A percentile compares a stretch with the other conserved stretches of the same genome.
These are phyloP conservation scores for Gastrophryne carolinensis DNA, from an alignment of 2,797 vertebrate genomes.

Conservation along the genomic window DNA sequence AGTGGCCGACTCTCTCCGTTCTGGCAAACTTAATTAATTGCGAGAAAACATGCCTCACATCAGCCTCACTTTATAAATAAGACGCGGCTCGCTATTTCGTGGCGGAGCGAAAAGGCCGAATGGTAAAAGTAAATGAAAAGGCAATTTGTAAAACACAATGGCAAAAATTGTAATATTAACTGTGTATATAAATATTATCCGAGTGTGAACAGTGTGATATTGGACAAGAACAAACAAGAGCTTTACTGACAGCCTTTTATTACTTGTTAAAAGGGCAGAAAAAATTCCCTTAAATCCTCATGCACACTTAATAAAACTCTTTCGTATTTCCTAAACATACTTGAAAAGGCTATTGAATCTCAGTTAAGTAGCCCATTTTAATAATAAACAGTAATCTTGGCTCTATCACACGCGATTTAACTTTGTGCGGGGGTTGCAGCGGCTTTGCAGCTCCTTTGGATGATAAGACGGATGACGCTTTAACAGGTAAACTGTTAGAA, in stretches of 20 bases:
- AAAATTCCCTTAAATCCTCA: neutral
- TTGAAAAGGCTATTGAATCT: slow-evolving; percentile 28
- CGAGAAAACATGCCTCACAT: neutral
- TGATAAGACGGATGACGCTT: slow-evolving; percentile 16
- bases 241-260: slow-evolving; percentile 31
- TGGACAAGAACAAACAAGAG: slow-evolving; percentile 19
- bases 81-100: neutral
- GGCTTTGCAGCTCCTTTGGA: neutral
- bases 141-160: slow-evolving; percentile 24
- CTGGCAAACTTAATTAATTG: slow-evolving; percentile 7
- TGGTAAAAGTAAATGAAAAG: slow-evolving; percentile 21
- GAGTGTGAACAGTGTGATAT: slow-evolving; percentile 15
- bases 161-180: neutral
- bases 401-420: slow-evolving; percentile 47
- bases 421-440: slow-evolving; percentile 9
- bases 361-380: slow-evolving; percentile 30
- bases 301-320: slow-evolving; percentile 37
- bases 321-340: slow-evolving; percentile 34
- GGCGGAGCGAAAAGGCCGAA: neutral
- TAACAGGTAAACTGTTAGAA: neutral
- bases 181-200: slow-evolving; percentile 21
- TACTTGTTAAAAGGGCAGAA: slow-evolving; percentile 31
- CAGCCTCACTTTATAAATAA: slow-evolving; percentile 2
- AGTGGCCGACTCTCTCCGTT: neutral
- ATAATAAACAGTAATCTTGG: slow-evolving; percentile 45